These are phyloP conservation scores for Lanistes nyassanus DNA, from an alignment of 1,140 invertebrate species.

Conservation along the genomic window DNA sequence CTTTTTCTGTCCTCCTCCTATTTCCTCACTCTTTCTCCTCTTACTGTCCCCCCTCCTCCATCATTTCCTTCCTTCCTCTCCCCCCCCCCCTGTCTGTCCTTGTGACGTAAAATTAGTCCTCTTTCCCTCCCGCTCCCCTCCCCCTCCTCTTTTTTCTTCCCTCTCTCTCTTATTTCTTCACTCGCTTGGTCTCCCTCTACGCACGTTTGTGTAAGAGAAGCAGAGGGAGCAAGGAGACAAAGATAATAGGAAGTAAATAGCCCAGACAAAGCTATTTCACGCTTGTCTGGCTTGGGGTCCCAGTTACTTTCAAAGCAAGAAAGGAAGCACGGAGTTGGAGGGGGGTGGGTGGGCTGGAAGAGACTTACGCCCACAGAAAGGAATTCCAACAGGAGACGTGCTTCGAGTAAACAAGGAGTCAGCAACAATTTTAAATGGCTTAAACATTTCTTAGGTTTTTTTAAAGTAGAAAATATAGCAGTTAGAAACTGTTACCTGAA, in stretches of 20 bases:
- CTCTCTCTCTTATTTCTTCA: not conserved
- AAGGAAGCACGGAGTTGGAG: not conserved
- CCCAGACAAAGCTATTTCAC: slow-evolving; percentile 22
- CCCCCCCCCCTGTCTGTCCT: not conserved
- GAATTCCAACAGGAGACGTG: too few relatives aligned
- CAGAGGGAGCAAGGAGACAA: not conserved
- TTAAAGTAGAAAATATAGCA: too few relatives aligned
- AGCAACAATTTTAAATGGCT: too few relatives aligned
- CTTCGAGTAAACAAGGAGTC: too few relatives aligned
- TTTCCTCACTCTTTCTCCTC: not conserved
- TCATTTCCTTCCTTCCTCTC: not conserved
- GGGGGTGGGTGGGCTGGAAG: not conserved
- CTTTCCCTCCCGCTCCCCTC: not conserved
- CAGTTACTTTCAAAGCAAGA: not conserved
- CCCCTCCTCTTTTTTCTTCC: not conserved
- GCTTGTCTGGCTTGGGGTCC: slow-evolving; percentile 3
- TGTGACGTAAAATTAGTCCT: not conserved
- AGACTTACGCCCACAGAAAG: too few relatives aligned
- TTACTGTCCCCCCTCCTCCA: too few relatives aligned
- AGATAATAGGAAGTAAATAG: not conserved
- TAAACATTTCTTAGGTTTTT: too few relatives aligned
- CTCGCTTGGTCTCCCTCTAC: not conserved
- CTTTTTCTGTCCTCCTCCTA: not conserved
- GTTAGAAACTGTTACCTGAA: too few relatives aligned
- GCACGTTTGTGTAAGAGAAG: too few relatives aligned